Evolutionary conservation across 2,113 vertebrate genomes (phyloP), one percentile per base, ranked within the genome.

Genomic region (Hoplias malabaricus): DNA sequence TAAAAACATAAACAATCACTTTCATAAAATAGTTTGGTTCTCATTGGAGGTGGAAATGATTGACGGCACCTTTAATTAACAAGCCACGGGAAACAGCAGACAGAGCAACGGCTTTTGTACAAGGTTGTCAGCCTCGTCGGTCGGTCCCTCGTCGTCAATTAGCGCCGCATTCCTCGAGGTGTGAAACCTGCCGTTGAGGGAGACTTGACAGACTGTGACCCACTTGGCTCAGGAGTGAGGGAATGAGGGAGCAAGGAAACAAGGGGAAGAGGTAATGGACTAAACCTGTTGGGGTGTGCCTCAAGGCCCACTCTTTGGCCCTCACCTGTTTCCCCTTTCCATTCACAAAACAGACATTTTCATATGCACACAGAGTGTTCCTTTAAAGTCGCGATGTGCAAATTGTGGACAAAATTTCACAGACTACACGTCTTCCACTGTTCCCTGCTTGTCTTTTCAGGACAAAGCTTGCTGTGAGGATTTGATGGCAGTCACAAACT

Each of bases 11-110:
- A n/a, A n/a, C n/a, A n/a, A n/a, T n/a, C n/a, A n/a, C n/a, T n/a
- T n/a, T n/a, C n/a, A n/a, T n/a, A n/a, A n/a, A n/a, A n/a, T n/a
- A n/a, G n/a, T n/a, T n/a, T n/a, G n/a, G n/a, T n/a, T n/a, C n/a
- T n/a, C n/a, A n/a, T n/a, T n/a, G n/a, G n/a, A n/a, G n/a, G n/a
- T n/a, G n/a, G n/a, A n/a, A n/a, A n/a, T n/a, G n/a, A n/a, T n/a
- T n/a, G n/a, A n/a, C n/a, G n/a, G n/a, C n/a, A n/a, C n/a, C n/a
- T 80, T 76, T 25, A 72, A 80, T 83, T 80, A 77, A 38, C 74
- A 57, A 69, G 29, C 14, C 12, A 13, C 23, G 9, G 21, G 53
- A 25, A 83, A 53, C 81, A 73, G 77, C 72, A 68, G 77, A 80
- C 72, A 68, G 77, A n/a, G 61, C 42, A 23, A 13, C 57, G 25